Evolutionary conservation across 2,113 vertebrate genomes (phyloP), one percentile per base, ranked within the genome.

Genomic region (Colistium nudipinnis): DNA sequence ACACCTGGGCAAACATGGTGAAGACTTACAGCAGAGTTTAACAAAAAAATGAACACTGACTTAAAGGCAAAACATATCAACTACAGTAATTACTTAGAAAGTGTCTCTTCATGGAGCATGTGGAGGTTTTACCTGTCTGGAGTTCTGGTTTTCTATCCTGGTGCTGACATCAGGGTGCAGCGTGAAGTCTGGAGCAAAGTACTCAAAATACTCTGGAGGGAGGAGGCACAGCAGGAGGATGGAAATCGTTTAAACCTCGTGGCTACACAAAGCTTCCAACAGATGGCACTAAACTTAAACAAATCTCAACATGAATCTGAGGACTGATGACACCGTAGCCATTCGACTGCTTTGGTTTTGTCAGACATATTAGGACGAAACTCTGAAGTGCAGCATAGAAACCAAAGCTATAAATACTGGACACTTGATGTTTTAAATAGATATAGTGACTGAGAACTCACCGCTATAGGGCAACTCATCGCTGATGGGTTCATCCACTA

Each of bases 161-260:
- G 98, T 99, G 87, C 97, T 99, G 84, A 99, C 97, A 0, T 99
- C 98, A 1, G 98, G 97, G 77, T 99, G 98, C 19, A 99, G 95
- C 4, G 97, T 99, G 86, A 99, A 99, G 86, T 99, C 98, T 14
- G 98, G 97, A 75, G 98, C 96, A 16, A 99, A 99, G 89, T 99
- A 99, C 55, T 99, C 98, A 1, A 99, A 99, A 85, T 99, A 99
- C 76, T 99, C 98, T 99, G 91, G 20, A 45, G 53, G 67, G 1
- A n/a, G 53, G 4, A 57, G 12, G 49, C 22, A 62, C 8, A 35
- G 10, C 16, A 31, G 16, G 16, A 30, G 10, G 13, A 35, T 8
- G 10, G 35, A 12, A 1, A 33, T n/a, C 43, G 7, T 36, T 14
- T 8, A 52, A 30, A 12, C 17, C 51, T 6, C 1, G 10, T 13